Evolutionary conservation across 2,888 invertebrate species (phyloP).

Genomic region (Galeruca laticollis): DNA sequence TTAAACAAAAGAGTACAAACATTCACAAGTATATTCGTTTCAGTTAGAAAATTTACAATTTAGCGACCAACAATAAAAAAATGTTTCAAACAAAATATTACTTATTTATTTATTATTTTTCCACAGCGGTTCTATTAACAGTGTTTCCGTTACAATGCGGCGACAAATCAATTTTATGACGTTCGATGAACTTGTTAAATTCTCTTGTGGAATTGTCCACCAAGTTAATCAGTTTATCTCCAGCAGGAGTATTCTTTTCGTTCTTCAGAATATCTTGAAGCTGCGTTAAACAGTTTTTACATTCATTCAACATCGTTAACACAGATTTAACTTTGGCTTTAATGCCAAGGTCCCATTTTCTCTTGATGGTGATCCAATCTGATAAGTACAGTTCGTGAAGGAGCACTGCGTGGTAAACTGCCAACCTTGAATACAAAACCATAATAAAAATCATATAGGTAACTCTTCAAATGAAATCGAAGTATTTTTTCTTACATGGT

Average conservation of each 20-base stretch:
- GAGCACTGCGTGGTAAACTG: slow-evolving; percentile 30
- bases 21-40: too few relatives aligned
- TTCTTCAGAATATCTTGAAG: slow-evolving; percentile 68
- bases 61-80: neutral
- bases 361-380: slow-evolving; percentile 58
- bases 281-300: slow-evolving; percentile 66
- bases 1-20: too few relatives aligned
- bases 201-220: slow-evolving; percentile 68
- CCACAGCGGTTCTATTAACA: neutral
- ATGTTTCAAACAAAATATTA: too few relatives aligned
- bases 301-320: slow-evolving; percentile 66
- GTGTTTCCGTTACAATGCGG: slow-evolving; percentile 81
- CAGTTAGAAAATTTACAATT: too few relatives aligned
- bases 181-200: slow-evolving; percentile 68
- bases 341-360: slow-evolving; percentile 63
- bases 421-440: slow-evolving; percentile 26
- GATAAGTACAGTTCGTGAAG: slow-evolving; percentile 51
- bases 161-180: slow-evolving; percentile 61
- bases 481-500: too few relatives aligned
- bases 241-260: slow-evolving; percentile 70
- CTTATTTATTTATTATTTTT: neutral
- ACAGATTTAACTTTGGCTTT: slow-evolving; percentile 63
- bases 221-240: slow-evolving; percentile 69
- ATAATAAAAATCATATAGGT: slow-evolving; percentile 2
- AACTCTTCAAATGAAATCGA: too few relatives aligned